Evolutionary conservation across 1,140 invertebrate species (phyloP), one percentile per base, ranked within the genome.

Genomic region (Drosophila tropicalis): DNA sequence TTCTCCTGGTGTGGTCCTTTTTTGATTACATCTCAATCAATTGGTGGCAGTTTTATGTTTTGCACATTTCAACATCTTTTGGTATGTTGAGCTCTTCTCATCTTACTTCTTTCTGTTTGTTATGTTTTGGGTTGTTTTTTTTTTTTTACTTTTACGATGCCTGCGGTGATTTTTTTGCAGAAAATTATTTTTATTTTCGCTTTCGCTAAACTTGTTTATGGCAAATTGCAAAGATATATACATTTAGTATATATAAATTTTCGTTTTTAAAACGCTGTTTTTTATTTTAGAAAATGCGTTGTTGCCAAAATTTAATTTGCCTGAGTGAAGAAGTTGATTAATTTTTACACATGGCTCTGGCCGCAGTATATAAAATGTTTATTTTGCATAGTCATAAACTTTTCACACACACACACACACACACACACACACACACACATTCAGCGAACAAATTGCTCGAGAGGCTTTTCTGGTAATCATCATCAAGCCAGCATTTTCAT

Each of bases 1-100:
- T 80, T 62, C 64, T 65, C 58, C 61, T 74, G 17, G 44, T 51
- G 44, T 17, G 44, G 17, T 67, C 25, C 41, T 57, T 67, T 79
- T 89, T 89, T 87, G 83, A 87, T 87, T 89, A 87, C 83, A 87
- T 87, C 83, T 89, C 83, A 87, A 87, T 87, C 83, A 87, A 87
- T 89, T 87, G 83, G 84, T 83, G 83, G 83, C 84, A 72, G 79
- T 83, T 87, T 89, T 87, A 87, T 87, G 84, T 83, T 83, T 51
- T 77, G 83, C 76, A 89, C 84, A 87, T 87, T 87, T 77, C 84
- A 71, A 89, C 83, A 83, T 73, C 72, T 87, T 83, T 87, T 76
- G 83, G 76, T 76, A 17, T 58, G n/a, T 41, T 61, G 15, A 13
- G 13, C 6, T 25, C 39, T 62, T 25, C 17, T 47, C 44, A 47